phyloP scores from a whole-genome alignment of 2,797 vertebrate genomes.

The Cheirogaleus major region DNA sequence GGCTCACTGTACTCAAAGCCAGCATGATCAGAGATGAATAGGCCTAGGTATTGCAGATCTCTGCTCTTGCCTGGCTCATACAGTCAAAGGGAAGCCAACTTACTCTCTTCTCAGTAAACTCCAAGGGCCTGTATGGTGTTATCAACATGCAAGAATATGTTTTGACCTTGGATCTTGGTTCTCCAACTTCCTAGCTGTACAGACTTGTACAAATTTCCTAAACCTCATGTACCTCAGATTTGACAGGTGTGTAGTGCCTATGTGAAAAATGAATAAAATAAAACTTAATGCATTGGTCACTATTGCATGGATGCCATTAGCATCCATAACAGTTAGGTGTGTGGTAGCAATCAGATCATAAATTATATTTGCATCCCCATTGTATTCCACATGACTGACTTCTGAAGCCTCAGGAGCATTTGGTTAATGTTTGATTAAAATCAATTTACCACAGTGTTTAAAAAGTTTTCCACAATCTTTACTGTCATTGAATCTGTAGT shows the following conservation, averaged over 20 bases:
- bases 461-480: background rate
- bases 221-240: background rate
- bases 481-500: background rate
- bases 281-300: background rate
- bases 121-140: background rate
- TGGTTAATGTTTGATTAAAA: background rate
- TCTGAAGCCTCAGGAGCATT: background rate
- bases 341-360: background rate
- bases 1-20: background rate
- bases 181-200: background rate
- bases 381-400: background rate
- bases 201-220: background rate
- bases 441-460: background rate
- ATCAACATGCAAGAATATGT: background rate
- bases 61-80: background rate
- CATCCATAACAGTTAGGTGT: background rate
- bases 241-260: background rate
- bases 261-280: constrained; percentile 1
- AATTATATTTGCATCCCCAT: background rate
- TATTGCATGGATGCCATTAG: no score
- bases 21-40: background rate
- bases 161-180: background rate
- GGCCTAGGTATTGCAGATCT: background rate
- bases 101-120: background rate
- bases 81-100: background rate